Base-by-base conservation (phyloP, 1,140 invertebrate genomes). In the Marisa cornuarietis region DNA sequence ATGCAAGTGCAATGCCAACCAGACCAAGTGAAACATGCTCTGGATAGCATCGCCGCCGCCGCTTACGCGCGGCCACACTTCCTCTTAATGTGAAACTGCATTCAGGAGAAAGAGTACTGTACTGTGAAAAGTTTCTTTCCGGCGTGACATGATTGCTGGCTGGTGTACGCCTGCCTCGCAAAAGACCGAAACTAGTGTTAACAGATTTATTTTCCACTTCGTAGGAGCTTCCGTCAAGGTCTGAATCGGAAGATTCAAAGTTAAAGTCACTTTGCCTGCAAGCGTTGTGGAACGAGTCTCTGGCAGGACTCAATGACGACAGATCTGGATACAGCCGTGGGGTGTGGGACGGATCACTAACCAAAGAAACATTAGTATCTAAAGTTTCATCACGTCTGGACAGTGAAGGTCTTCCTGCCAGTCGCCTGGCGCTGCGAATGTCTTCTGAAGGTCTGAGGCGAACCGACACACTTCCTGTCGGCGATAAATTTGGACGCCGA, bases 231-330 rank as follows among this genome's bases (percentile, higher is more conserved):
- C 85, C 86, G 69, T 89, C 88, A 20, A 82, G 68, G 68, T 87
- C 88, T 49, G 83, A 85, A 71, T 89, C 88, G 14, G 87, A 86
- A 62, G 87, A 87, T 62, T 89, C 88, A 78, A 85, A 83, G n/a
- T 79, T 82, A 74, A 82, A 81, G 42, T 81, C 78, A 49, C 76
- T 77, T 24, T 75, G 76, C 78, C 42, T 71, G 31, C 76, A 42
- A 77, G 54, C 51, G 68, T 51, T 68, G n/a, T 68, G 68, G 14
- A 65, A 52, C 18, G 5, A 20, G n/a, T 82, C 79, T 54, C 62
- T 66, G 26, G 73, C 76, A 72, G 61, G 76, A 63, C 62, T 72
- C 24, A 76, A 20, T 62, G 31, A 22, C 51, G 66, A 68, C 20
- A 84, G 71, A 65, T 83, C 78, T 20, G 81, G 81, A 79, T 83